Percentiles rank a stretch among this genome's conserved stretches.
Conservation (phyloP, 2,888 invertebrate species). For the Rhogogaster chlorosoma region DNA sequence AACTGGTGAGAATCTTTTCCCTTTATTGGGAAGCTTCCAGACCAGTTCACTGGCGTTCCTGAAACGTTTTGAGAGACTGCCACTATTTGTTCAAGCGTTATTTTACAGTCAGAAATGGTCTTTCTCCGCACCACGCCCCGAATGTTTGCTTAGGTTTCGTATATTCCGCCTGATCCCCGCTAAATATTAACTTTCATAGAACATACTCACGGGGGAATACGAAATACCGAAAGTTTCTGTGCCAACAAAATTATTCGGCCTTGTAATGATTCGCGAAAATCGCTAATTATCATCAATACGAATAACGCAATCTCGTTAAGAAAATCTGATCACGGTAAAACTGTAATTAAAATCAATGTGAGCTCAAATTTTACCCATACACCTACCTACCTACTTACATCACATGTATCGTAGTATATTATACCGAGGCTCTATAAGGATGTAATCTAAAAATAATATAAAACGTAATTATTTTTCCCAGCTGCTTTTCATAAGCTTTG, state of each 20-base stretch:
- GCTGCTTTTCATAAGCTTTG: neutral
- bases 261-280: neutral
- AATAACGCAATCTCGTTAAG: neutral
- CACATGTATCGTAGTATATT: neutral
- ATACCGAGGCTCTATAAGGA: neutral
- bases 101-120: conserved; percentile 26
- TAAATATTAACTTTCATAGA: conserved; percentile 18
- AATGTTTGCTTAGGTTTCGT: conserved; percentile 33
- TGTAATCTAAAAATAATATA: neutral
- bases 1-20: neutral
- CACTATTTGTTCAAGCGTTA: conserved; percentile 14
- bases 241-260: neutral
- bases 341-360: neutral
- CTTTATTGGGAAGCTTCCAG: neutral
- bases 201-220: neutral
- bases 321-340: neutral
- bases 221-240: neutral
- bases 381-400: neutral
- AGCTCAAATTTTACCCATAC: neutral
- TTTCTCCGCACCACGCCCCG: neutral
- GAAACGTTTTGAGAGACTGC: neutral
- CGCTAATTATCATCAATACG: neutral
- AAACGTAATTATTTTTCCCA: neutral
- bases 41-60: neutral
- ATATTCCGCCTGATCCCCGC: neutral